Conservation (phyloP, 2,888 invertebrate species). For the Oscheius sp. region DNA sequence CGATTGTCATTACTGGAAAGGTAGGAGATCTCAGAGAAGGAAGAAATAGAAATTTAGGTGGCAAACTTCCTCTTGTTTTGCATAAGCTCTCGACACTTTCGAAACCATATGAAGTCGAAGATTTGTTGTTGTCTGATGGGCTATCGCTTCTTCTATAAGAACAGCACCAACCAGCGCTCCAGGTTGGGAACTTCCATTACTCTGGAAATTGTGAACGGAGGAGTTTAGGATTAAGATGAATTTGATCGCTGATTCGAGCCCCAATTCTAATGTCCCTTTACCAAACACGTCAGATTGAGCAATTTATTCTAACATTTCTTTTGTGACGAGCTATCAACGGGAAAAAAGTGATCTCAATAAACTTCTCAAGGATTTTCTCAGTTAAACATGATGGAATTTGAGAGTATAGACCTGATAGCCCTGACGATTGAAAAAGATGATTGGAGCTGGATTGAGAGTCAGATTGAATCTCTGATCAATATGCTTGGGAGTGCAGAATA, state of each 20-base stretch:
- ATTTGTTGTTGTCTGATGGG: conserved; percentile 30
- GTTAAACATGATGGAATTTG: too few relatives aligned
- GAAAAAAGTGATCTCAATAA: too few relatives aligned
- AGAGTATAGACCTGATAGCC: not conserved
- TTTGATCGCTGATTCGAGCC: too few relatives aligned
- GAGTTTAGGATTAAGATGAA: too few relatives aligned
- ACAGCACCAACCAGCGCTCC: not conserved
- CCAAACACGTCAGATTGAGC: too few relatives aligned
- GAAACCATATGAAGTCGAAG: conserved; percentile 45
- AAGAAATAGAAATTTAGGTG: conserved; percentile 8
- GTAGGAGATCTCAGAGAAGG: conserved; percentile 1
- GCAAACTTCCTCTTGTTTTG: conserved; percentile 56
- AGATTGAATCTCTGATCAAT: not conserved
- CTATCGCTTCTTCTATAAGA: conserved; percentile 4
- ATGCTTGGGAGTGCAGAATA: not conserved
- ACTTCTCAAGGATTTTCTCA: too few relatives aligned
- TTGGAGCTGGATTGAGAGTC: not conserved
- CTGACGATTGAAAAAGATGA: not conserved
- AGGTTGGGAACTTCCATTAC: too few relatives aligned
- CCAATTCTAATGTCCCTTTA: too few relatives aligned
- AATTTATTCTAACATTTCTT: too few relatives aligned
- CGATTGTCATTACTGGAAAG: conserved; percentile 51
- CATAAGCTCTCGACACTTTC: conserved; percentile 55
- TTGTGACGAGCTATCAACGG: too few relatives aligned
- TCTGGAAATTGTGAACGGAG: too few relatives aligned